A percentile compares a stretch with the other conserved stretches of the same genome.
Conservation (phyloP, 2,797 vertebrate genomes). For the Cirrhinus mrigala region DNA sequence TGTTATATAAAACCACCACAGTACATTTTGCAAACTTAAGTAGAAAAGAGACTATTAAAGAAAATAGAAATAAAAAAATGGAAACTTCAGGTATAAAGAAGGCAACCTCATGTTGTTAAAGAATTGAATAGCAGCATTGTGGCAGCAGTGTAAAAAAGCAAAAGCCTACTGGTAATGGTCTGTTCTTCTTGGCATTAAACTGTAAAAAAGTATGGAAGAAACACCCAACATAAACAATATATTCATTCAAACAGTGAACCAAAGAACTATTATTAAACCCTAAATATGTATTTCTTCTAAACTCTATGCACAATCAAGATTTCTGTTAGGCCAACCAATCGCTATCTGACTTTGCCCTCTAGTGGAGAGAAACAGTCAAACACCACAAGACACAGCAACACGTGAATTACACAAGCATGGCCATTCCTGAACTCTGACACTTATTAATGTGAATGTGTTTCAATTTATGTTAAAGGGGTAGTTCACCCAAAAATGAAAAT, state of each 20-base stretch:
- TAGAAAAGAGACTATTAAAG: not conserved
- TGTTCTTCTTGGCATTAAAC: not conserved
- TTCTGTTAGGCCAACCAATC: not conserved
- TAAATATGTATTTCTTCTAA: not conserved
- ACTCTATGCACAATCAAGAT: not conserved
- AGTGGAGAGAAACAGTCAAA: slow-evolving; percentile 39
- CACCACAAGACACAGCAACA: not conserved
- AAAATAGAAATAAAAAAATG: not conserved
- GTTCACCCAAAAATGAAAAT: no score
- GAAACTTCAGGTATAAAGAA: not conserved
- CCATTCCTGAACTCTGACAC: not conserved
- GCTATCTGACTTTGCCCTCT: slow-evolving; percentile 58
- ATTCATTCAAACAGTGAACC: no score
- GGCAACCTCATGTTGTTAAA: not conserved
- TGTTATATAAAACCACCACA: not conserved
- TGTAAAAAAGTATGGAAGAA: not conserved
- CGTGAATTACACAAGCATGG: not conserved
- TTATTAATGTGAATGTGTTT: no score
- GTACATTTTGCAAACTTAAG: not conserved
- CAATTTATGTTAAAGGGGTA: not conserved
- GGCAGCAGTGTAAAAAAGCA: slow-evolving; percentile 1
- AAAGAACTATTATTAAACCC: not conserved
- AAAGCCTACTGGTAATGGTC: not conserved
- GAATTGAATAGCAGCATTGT: not conserved
- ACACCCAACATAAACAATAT: not conserved